Evolutionary conservation across 2,797 vertebrate genomes (phyloP), one percentile per base, ranked within the genome.

Genomic region (Pyrocephalus nanus): DNA sequence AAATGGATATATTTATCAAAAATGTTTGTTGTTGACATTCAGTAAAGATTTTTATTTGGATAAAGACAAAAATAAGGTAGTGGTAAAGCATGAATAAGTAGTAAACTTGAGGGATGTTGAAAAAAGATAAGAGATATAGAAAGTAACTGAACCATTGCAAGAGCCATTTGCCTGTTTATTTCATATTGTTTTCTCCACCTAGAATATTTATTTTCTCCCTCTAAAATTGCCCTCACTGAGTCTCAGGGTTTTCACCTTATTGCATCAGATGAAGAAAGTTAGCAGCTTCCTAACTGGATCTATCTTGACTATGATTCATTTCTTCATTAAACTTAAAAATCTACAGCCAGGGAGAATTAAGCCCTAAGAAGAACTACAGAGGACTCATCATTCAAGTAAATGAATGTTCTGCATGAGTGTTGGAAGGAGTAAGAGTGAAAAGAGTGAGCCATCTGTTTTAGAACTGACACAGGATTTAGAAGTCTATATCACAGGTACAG

Each of bases 241-340:
- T 81, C 62, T 86, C 29, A 74, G 36, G 8, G 1, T 43, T 96
- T 91, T 94, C 61, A 90, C 22, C 20, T 93, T 90, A 89, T 45
- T 88, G 40, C 26, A 75, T 80, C 20, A 87, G 65, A 61, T n/a
- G 61, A 88, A 89, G 91, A 95, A 93, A 95, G 42, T 89, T 80
- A 89, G 15, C n/a, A 91, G 26, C 65, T 85, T 92, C 47, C 64
- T 93, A 95, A 93, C 88, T 72, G 58, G 71, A 93, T 94, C 91
- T 90, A n/a, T 94, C 75, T 91, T 95, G 96, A 96, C 90, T 92
- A 77, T 93, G 93, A 96, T 96, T 86, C 85, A 93, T 93, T 54
- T 96, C 86, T 93, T 96, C 92, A 95, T 95, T 94, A 96, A 94
- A 96, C 72, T 92, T 96, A 93, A 95, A 96, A 95, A 95, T 93